A percentile compares a stretch with the other conserved stretches of the same genome.
Conservation (phyloP, 92 coral and sea anemone genomes). For the Zoanthus solanderi region DNA sequence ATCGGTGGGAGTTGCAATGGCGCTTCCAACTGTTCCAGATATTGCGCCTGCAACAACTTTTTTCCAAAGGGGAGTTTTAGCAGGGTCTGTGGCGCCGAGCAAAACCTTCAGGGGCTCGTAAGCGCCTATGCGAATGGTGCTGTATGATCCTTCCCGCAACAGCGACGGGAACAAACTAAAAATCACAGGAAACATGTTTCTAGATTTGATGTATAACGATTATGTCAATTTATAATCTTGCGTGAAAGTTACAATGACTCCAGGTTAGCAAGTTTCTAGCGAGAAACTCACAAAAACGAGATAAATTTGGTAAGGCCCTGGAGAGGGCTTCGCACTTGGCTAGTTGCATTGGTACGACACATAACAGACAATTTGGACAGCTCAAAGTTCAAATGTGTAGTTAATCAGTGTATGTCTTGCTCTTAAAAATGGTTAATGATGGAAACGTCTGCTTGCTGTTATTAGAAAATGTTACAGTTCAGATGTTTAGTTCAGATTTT, state of each 20-base stretch:
- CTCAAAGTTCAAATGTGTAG: no score
- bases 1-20: conserved; percentile 95
- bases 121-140: conserved; percentile 96
- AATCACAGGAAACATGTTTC: neutral
- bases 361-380: no score
- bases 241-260: neutral
- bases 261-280: neutral
- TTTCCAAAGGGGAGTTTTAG: conserved; percentile 94
- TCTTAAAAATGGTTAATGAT: no score
- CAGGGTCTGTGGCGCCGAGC: conserved; percentile 89
- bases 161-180: conserved; percentile 83
- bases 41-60: conserved; percentile 91
- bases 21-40: conserved; percentile 95
- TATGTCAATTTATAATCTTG: no score
- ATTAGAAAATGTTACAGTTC: no score
- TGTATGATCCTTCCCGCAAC: conserved; percentile 91
- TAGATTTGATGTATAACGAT: neutral
- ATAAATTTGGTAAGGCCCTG: no score
- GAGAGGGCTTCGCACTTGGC: no score
- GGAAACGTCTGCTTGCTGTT: no score
- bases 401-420: no score
- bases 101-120: conserved; percentile 90
- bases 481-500: no score
- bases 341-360: no score
- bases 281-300: no score